phyloP scores from a whole-genome alignment of 2,888 invertebrate genomes.

The Caenorhabditis sp. region DNA sequence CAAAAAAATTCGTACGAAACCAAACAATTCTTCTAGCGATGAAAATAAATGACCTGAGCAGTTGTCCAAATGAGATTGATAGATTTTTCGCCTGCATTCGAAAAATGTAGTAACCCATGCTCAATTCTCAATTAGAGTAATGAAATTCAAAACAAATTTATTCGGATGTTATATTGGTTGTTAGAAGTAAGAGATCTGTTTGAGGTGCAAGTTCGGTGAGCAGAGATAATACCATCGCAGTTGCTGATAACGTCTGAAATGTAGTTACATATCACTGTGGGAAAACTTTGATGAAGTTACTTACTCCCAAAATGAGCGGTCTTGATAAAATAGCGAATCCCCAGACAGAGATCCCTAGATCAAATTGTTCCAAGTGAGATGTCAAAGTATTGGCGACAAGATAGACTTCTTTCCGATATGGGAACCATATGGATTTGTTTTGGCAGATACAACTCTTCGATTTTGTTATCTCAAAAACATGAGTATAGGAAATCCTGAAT shows the following conservation, averaged over 20 bases:
- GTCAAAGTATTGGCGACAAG: conserved; percentile 45
- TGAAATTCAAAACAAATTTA: background rate
- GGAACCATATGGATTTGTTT: conserved; percentile 52
- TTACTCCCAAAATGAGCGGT: conserved; percentile 44
- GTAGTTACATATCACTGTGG: background rate
- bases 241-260: conserved; percentile 49
- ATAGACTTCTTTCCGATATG: conserved; percentile 51
- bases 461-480: conserved; percentile 74
- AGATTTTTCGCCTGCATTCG: background rate
- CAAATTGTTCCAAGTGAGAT: conserved; percentile 55
- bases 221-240: conserved; percentile 50
- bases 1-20: background rate
- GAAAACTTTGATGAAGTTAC: background rate
- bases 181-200: background rate
- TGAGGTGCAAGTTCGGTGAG: conserved; percentile 42
- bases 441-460: conserved; percentile 50
- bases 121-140: background rate
- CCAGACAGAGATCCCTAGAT: conserved; percentile 56
- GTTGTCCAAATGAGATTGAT: background rate
- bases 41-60: background rate
- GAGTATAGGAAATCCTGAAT: too few species aligned
- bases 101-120: background rate
- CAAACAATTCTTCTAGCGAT: background rate
- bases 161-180: background rate
- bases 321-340: conserved; percentile 50